Evolutionary conservation across 2,888 invertebrate genomes (phyloP).

Genomic region (Ligdia adustata): DNA sequence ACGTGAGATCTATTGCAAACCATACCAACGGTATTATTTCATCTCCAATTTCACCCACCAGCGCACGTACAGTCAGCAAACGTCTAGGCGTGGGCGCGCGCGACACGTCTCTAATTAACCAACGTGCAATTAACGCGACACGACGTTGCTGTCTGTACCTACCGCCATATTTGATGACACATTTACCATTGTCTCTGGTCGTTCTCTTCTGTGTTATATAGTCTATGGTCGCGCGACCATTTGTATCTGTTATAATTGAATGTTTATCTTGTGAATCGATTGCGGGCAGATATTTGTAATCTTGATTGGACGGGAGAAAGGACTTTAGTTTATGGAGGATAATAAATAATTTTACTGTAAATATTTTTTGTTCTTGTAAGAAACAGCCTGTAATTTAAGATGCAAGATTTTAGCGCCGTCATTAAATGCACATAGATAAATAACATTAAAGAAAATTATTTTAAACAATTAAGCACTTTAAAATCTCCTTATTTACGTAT

Average conservation of each 20-base stretch:
- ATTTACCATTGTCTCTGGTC: constrained; percentile 21
- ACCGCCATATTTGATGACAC: constrained; percentile 41
- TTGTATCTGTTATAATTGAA: constrained; percentile 22
- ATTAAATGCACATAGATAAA: no score
- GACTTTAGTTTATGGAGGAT: not conserved
- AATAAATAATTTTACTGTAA: no score
- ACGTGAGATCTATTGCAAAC: no score
- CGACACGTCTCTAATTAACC: constrained; percentile 76
- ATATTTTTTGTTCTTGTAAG: no score
- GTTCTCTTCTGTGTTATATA: constrained; percentile 5
- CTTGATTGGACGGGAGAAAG: not conserved
- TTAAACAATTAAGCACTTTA: not conserved
- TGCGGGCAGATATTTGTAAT: not conserved
- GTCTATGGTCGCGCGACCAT: not conserved
- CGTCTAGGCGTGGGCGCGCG: constrained; percentile 63
- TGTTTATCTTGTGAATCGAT: constrained; percentile 13
- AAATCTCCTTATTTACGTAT: constrained; percentile 5
- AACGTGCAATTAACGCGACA: constrained; percentile 65
- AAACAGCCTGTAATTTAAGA: no score
- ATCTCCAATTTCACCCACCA: constrained; percentile 8
- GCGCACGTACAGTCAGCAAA: constrained; percentile 17
- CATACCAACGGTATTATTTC: no score
- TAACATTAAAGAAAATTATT: no score
- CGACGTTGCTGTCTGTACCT: constrained; percentile 49
- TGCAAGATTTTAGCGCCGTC: no score